These are phyloP conservation scores for Drosophila albomicans DNA, from an alignment of 1,140 invertebrate species.

Conservation along the genomic window DNA sequence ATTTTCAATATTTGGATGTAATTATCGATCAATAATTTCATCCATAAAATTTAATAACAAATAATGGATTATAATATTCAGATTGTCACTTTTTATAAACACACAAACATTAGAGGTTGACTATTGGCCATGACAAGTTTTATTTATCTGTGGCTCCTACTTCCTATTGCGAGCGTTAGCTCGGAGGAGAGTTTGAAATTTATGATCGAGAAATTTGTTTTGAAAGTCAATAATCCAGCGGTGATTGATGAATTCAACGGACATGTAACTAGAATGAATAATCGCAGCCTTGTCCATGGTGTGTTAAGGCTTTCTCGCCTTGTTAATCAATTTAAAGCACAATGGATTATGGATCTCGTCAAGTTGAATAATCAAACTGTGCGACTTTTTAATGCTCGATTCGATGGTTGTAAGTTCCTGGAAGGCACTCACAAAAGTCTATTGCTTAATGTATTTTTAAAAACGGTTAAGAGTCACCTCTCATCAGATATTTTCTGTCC, in stretches of 20 bases:
- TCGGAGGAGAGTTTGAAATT: neutral
- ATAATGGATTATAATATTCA: too few relatives aligned
- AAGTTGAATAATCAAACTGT: slow-evolving; percentile 15
- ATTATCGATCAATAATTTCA: too few relatives aligned
- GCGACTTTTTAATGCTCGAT: neutral
- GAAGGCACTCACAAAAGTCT: slow-evolving; percentile 3
- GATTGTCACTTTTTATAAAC: too few relatives aligned
- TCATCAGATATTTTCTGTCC: neutral
- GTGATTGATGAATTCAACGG: neutral
- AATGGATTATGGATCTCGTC: neutral
- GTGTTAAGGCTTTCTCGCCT: neutral
- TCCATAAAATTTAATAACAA: too few relatives aligned
- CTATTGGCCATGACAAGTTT: slow-evolving; percentile 8
- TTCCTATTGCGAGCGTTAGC: neutral
- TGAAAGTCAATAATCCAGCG: neutral
- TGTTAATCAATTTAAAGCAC: neutral
- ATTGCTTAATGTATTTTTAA: slow-evolving; percentile 12
- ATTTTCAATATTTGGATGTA: too few relatives aligned
- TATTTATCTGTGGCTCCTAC: neutral
- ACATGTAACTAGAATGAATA: slow-evolving; percentile 1
- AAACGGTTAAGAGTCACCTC: neutral
- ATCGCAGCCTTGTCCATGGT: slow-evolving; percentile 15
- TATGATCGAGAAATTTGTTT: neutral
- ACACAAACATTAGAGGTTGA: neutral
- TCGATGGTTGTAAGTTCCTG: slow-evolving; percentile 10